Base-by-base conservation (phyloP, 2,113 vertebrate genomes). In the Myxocyprinus asiaticus region DNA sequence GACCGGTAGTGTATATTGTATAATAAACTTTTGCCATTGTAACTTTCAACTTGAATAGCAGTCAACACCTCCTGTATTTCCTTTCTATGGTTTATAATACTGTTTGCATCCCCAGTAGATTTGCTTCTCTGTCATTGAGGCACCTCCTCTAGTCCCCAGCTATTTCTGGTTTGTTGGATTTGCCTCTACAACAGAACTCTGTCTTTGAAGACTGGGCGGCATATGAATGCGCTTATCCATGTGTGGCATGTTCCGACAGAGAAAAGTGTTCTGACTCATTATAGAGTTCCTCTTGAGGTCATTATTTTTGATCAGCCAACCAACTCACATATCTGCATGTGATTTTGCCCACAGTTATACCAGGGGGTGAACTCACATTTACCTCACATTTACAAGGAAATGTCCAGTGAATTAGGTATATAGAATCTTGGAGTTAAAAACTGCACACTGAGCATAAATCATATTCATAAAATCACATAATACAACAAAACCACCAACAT, bases 281-380 rank as follows among this genome's bases (percentile, higher is more conserved):
- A 77, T 64, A 14, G 42, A 43, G 14, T 14, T 74, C 56, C 58
- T 69, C 48, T 71, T 56, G 44, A 58, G 76, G 42, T 65, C 53
- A 78, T 84, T 81, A 76, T 81, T 69, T 81, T 15, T 81, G 64
- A 74, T 75, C 65, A 78, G 64, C 65, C 69, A 84, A 63, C 48
- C 82, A 72, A 51, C 15, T 22, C 47, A 61, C 17, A 59, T 74
- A 53, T 59, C n/a, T 48, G 7, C 59, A 64, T 67, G 71, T 11
- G 58, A 58, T 62, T 67, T 45, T 67, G 9, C 10, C 62, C 68
- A 67, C 22, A 33, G 22, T 3, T 33, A 33, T 33, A 47, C n/a
- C 63, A 43, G 33, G 47, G 55, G 63, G 69, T 51, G 64, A 67
- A 68, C 14, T 55, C 62, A 70, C 22, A 33, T 33, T 33, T 33